Evolutionary conservation across 2,797 vertebrate genomes (phyloP).

Genomic region (Squalus acanthias): DNA sequence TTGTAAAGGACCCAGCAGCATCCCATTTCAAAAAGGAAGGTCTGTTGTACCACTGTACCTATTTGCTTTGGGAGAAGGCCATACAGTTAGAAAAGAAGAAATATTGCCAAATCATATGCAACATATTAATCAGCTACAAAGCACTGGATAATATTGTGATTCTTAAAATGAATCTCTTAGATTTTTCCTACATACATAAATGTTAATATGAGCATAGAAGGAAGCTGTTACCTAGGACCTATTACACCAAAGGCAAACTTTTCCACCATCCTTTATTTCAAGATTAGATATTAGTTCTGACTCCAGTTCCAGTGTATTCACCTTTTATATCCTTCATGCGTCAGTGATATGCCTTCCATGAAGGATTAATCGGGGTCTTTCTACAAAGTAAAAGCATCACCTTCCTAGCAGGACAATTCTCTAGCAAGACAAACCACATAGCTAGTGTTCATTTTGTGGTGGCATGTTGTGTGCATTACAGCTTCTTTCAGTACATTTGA

Average conservation of each 20-base stretch:
- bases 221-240: neutral
- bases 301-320: neutral
- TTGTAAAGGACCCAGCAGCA: neutral
- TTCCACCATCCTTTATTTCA: neutral
- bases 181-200: neutral
- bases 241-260: neutral
- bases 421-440: neutral
- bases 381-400: neutral
- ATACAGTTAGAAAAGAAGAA: neutral
- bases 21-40: neutral
- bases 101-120: neutral
- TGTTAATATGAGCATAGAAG: neutral
- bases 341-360: neutral
- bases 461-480: neutral
- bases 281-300: neutral
- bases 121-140: neutral
- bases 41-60: too few species aligned
- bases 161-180: neutral
- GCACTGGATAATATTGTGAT: neutral
- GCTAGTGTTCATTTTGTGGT: neutral
- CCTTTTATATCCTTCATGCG: neutral
- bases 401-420: neutral
- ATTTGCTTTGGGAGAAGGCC: neutral
- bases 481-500: constrained; percentile 5
- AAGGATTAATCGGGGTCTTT: neutral